A percentile compares a stretch with the other conserved stretches of the same genome.
Conservation (phyloP, 2,888 invertebrate genomes). For the Lottia scabra region DNA sequence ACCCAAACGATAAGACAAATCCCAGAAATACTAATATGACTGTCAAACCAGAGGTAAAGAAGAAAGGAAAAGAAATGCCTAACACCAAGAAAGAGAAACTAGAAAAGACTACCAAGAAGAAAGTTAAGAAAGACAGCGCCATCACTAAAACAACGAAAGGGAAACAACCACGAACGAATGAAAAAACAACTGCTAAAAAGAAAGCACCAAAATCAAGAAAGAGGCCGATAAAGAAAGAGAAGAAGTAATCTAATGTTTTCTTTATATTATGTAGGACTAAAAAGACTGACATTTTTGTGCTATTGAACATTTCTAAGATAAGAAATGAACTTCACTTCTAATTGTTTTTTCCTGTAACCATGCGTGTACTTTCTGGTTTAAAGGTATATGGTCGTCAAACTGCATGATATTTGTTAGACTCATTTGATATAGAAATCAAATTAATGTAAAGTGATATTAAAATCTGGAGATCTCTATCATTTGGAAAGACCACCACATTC, state of each 20-base stretch:
- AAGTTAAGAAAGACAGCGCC: conserved; percentile 22
- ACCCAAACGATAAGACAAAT: conserved; percentile 27
- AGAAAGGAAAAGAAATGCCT: conserved; percentile 28
- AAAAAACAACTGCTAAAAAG: conserved; percentile 36
- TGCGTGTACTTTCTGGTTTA: too few species aligned
- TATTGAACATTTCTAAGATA: too few species aligned
- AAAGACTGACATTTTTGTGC: too few species aligned
- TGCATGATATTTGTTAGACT: too few species aligned
- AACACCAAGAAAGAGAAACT: not conserved
- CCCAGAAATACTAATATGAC: conserved; percentile 31
- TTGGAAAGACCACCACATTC: too few species aligned
- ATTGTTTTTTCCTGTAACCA: too few species aligned
- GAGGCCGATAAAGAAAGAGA: conserved; percentile 33
- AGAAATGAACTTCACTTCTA: too few species aligned
- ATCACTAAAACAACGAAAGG: conserved; percentile 28
- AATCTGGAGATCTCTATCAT: too few species aligned
- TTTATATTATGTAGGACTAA: too few species aligned
- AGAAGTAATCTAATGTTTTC: conserved; percentile 17
- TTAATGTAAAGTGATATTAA: too few species aligned
- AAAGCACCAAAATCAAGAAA: conserved; percentile 39
- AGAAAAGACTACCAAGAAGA: conserved; percentile 30
- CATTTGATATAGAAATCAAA: too few species aligned
- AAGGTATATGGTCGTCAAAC: too few species aligned
- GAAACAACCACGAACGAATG: conserved; percentile 31
- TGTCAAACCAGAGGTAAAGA: conserved; percentile 28